These are phyloP conservation scores for Benthosema pterotum DNA, from an alignment of 2,797 vertebrate species.

Conservation along the genomic window DNA sequence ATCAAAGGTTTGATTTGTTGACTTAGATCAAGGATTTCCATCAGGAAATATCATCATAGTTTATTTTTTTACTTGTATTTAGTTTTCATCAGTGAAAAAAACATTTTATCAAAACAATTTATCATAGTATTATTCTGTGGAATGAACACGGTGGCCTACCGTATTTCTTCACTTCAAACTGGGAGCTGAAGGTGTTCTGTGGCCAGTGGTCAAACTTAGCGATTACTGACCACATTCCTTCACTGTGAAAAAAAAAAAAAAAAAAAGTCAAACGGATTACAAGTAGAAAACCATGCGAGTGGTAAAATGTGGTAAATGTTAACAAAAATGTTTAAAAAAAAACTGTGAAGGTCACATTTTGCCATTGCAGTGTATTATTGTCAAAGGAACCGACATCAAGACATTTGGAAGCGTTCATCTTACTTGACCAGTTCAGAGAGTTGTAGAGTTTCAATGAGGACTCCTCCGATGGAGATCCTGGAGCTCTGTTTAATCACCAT, in stretches of 20 bases:
- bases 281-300: neutral
- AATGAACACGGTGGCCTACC: constrained; percentile 50
- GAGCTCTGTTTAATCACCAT: constrained; percentile 64
- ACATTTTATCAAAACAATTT: too few relatives aligned
- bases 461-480: constrained; percentile 36
- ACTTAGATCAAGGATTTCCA: too few relatives aligned
- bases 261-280: neutral
- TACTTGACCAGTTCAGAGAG: constrained; percentile 72
- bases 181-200: constrained; percentile 71
- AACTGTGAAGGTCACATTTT: too few relatives aligned
- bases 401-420: constrained; percentile 8
- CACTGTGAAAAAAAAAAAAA: constrained; percentile 52
- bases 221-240: constrained; percentile 73
- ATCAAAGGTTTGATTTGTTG: too few relatives aligned
- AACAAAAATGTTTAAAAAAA: too few relatives aligned
- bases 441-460: constrained; percentile 43
- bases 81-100: too few relatives aligned
- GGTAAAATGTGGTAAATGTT: neutral
- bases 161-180: constrained; percentile 80
- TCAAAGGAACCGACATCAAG: neutral
- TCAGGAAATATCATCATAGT: too few relatives aligned
- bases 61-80: too few relatives aligned
- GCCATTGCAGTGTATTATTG: too few relatives aligned
- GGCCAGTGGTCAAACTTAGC: constrained; percentile 74
- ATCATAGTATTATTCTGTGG: too few relatives aligned